A percentile compares a stretch with the other conserved stretches of the same genome.
Evolutionary conservation across 2,113 vertebrate species (phyloP).

Genomic region (Alosa alosa): DNA sequence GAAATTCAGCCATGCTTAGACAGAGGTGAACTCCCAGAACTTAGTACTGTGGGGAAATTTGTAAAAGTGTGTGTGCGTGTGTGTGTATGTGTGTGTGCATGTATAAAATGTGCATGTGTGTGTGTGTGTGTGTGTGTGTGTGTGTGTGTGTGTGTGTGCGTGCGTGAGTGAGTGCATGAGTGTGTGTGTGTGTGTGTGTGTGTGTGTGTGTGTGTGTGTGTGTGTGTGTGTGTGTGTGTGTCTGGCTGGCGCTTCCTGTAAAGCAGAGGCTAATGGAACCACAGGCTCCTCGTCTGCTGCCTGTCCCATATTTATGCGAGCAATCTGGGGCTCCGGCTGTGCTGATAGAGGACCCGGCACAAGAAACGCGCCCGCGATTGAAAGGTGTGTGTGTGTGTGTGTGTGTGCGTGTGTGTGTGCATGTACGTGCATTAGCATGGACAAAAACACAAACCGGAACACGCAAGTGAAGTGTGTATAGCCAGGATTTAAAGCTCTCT

Average conservation of each 20-base stretch:
- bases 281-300: neutral
- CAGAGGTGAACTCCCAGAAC: neutral
- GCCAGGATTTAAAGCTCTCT: too few species aligned
- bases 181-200: neutral
- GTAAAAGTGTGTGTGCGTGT: neutral
- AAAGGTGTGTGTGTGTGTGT: constrained; percentile 1
- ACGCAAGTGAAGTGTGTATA: too few species aligned
- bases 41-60: neutral
- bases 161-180: neutral
- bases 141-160: neutral
- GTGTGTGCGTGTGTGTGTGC: neutral
- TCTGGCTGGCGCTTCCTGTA: neutral
- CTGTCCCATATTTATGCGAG: neutral
- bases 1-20: neutral
- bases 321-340: neutral
- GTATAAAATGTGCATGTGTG: neutral
- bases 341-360: neutral
- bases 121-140: neutral
- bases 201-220: neutral
- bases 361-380: neutral
- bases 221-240: neutral
- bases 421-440: too few species aligned
- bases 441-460: too few species aligned
- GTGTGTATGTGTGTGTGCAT: neutral
- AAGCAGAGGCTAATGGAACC: neutral